These are phyloP conservation scores for Pemphredon lugubris DNA, from an alignment of 2,888 invertebrate genomes.

Conservation along the genomic window DNA sequence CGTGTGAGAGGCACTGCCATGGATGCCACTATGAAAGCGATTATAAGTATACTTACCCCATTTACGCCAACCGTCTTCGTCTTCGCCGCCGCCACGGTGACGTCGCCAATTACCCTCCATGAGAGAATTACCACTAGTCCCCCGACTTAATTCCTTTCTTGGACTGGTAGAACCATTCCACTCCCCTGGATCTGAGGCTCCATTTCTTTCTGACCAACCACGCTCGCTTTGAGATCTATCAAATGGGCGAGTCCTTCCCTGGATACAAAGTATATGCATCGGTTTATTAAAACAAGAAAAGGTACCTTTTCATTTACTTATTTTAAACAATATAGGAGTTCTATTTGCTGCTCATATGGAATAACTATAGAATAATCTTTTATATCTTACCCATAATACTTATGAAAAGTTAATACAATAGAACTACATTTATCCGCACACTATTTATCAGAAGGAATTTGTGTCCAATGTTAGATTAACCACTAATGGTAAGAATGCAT, in stretches of 20 bases:
- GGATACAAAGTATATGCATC: slow-evolving; percentile 24
- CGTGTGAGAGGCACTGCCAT: not conserved
- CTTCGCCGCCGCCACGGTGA: slow-evolving; percentile 81
- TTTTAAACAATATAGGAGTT: not conserved
- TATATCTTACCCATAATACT: no score
- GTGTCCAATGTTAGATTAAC: no score
- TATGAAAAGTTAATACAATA: no score
- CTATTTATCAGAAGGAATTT: no score
- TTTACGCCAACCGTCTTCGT: slow-evolving; percentile 84
- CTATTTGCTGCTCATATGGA: not conserved
- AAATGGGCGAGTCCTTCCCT: slow-evolving; percentile 76
- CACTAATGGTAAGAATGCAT: no score
- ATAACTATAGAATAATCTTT: no score
- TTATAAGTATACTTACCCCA: slow-evolving; percentile 81
- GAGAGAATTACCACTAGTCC: slow-evolving; percentile 79
- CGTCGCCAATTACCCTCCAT: slow-evolving; percentile 82
- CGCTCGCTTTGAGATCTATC: slow-evolving; percentile 81
- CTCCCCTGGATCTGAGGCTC: slow-evolving; percentile 81
- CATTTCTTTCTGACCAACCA: slow-evolving; percentile 83
- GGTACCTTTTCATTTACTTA: not conserved
- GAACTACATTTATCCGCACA: no score
- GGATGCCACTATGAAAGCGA: not conserved
- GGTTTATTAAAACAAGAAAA: not conserved
- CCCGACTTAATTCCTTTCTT: slow-evolving; percentile 82
- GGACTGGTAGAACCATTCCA: slow-evolving; percentile 83